Conservation (phyloP, 2,113 vertebrate species). For the Cinclus mexicanus region DNA sequence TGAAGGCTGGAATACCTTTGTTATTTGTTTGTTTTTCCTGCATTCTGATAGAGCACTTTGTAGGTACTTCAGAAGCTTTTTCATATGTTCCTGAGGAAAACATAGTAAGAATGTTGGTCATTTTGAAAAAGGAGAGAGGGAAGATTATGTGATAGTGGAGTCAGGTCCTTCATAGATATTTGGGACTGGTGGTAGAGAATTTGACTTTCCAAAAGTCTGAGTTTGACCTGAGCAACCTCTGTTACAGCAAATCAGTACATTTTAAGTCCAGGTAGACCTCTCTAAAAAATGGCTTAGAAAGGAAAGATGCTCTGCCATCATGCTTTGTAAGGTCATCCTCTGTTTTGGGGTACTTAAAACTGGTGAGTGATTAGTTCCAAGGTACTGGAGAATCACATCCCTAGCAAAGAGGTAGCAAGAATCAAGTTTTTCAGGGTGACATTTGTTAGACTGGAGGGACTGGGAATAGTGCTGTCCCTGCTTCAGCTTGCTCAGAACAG, state of each 20-base stretch:
- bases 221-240: neutral
- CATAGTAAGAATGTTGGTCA: neutral
- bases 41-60: neutral
- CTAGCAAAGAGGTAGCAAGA: neutral
- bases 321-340: neutral
- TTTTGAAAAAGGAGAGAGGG: neutral
- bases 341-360: neutral
- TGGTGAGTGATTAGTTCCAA: neutral
- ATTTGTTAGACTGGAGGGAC: neutral
- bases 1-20: neutral
- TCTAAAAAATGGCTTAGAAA: neutral
- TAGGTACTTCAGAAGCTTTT: neutral
- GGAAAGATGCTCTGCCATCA: neutral
- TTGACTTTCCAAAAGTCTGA: neutral
- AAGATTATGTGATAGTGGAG: neutral
- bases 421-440: neutral
- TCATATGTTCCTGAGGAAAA: neutral
- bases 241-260: neutral
- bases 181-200: neutral
- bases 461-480: neutral
- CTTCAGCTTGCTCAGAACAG: neutral
- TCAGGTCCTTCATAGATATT: neutral
- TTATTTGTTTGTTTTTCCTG: neutral
- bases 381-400: neutral
- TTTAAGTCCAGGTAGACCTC: neutral